phyloP scores from a whole-genome alignment of 2,888 invertebrate genomes.

The Aethes cnicana region DNA sequence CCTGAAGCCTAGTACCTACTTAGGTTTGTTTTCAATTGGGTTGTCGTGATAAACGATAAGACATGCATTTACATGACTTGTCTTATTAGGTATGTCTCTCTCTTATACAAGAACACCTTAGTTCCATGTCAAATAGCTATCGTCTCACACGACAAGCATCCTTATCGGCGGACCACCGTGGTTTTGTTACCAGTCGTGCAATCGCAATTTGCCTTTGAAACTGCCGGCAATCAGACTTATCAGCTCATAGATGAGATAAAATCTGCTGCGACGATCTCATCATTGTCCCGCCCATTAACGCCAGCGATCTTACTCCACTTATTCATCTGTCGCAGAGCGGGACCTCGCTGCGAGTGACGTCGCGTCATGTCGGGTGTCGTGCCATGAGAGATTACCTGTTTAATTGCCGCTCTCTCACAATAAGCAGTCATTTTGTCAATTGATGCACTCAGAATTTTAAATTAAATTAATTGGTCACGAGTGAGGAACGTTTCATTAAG shows the following conservation, averaged over 20 bases:
- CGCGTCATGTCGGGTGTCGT: conserved; percentile 54
- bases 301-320: conserved; percentile 78
- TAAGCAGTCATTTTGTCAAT: conserved; percentile 35
- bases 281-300: conserved; percentile 80
- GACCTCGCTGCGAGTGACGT: conserved; percentile 44
- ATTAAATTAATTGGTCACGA: conserved; percentile 31
- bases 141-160: neutral
- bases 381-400: conserved; percentile 63
- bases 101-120: too few species aligned
- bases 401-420: conserved; percentile 50
- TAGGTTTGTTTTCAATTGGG: too few species aligned
- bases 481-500: conserved; percentile 25
- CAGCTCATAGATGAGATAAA: conserved; percentile 70
- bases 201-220: conserved; percentile 79
- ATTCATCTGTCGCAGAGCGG: conserved; percentile 70
- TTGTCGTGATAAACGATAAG: too few species aligned
- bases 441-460: conserved; percentile 38
- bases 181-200: conserved; percentile 59
- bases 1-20: too few species aligned
- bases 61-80: too few species aligned
- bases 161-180: conserved; percentile 52
- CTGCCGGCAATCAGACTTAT: conserved; percentile 72
- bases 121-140: neutral
- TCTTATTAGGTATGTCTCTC: too few species aligned
- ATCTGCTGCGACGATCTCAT: conserved; percentile 72